Conservation (phyloP, 2,888 invertebrate genomes). For the Bombylius discolor region DNA sequence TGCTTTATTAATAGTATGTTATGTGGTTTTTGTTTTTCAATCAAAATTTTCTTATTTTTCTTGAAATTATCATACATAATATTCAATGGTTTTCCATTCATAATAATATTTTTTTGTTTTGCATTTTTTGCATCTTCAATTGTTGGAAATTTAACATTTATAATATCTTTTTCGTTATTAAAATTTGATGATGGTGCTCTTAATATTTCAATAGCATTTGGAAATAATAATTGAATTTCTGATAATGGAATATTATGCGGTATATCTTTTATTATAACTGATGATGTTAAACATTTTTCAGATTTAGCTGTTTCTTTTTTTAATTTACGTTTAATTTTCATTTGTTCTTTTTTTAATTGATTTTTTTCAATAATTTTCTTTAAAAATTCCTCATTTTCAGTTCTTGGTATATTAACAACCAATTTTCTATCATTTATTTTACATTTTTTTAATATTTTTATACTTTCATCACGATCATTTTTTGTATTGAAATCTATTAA, state of each 20-base stretch:
- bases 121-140: neutral
- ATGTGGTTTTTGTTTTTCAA: too few species aligned
- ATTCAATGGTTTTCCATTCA: neutral
- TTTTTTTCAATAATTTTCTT: neutral
- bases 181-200: neutral
- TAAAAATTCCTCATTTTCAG: neutral
- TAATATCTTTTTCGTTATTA: neutral
- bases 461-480: constrained; percentile 1
- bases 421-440: constrained; percentile 3
- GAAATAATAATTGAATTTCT: constrained; percentile 1
- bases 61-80: neutral
- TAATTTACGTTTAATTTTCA: neutral
- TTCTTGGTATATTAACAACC: neutral
- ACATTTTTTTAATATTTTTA: neutral
- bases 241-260: neutral
- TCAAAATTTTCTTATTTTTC: too few species aligned
- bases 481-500: constrained; percentile 6
- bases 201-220: neutral
- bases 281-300: neutral
- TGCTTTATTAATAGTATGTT: too few species aligned
- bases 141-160: neutral
- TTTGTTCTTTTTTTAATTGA: neutral
- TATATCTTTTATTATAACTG: constrained; percentile 3
- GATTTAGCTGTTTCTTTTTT: neutral
- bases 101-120: neutral